Base-by-base conservation (phyloP, 2,888 invertebrate genomes). In the Cataglyphis rosenhaueri region DNA sequence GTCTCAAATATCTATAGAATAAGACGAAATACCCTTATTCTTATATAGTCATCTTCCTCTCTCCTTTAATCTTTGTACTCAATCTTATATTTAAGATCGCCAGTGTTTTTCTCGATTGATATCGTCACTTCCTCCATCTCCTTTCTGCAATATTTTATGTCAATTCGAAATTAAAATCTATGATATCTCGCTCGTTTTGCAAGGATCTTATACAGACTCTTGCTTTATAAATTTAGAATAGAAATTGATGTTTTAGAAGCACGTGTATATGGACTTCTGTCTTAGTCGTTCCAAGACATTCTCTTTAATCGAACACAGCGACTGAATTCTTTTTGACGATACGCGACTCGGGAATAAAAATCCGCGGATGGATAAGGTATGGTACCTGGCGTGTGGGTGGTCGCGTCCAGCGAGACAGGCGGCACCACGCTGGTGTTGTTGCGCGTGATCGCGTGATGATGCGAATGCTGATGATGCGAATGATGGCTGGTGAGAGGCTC, bases 341-440 rank as follows among this genome's bases (percentile, higher is more conserved):
- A 57, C 18, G 59, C 38, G 29, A 9, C 15, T 10, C n/a, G 25
- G 74, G 41, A 61, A 32, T n/a, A 1, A 38, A 76, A 38, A 68
- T 15, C 57, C 76, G 15, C 18, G 38, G n/a, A 15, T 35, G 15
- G 44, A 6, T 18, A 32, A 32, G 48, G 65, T 93, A 94, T 21
- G 21, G 21, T 21, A 21, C 94, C 94, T 94, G 94, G 94, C 66
- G 94, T 94, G 85, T 94, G 94, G 38, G 94, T 94, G 48, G 94
- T 94, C 29, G 94, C 94, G 84, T 94, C 94, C 76, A 94, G 88
- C 29, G 94, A 93, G 66, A 93, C 91, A 62, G 93, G 92, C 65
- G 92, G 92, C 92, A 93, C 94, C 52, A 18, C 70, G 76, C 76
- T 76, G 83, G 71, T 95, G 89, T 85, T 94, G 91, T 88, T 86